These are phyloP conservation scores for Lemur catta DNA, from an alignment of 2,797 vertebrate species.

Conservation along the genomic window DNA sequence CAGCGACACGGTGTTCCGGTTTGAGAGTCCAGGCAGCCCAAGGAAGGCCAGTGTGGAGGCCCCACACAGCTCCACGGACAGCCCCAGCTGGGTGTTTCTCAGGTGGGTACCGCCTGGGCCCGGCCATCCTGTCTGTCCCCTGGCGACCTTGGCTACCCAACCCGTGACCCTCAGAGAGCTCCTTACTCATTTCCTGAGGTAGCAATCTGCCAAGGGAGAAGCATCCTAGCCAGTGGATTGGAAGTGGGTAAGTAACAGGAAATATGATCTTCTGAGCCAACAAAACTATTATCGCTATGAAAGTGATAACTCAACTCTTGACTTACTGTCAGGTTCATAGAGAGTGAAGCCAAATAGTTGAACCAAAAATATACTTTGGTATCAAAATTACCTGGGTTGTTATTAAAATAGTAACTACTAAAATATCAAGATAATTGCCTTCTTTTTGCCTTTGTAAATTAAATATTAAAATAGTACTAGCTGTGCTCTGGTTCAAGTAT, in stretches of 20 bases:
- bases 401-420: not conserved
- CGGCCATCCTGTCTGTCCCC: rapidly evolving
- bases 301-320: not conserved
- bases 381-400: not conserved
- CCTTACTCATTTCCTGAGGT: not conserved
- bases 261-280: not conserved
- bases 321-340: not conserved
- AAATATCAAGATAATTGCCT: not conserved
- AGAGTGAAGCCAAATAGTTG: not conserved
- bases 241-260: not conserved
- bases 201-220: not conserved
- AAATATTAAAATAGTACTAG: not conserved
- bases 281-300: not conserved
- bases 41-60: not conserved
- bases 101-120: constrained; percentile 79
- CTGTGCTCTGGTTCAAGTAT: not conserved
- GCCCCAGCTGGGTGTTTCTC: constrained; percentile 76
- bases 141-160: rapidly evolving
- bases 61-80: constrained; percentile 71
- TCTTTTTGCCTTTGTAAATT: not conserved
- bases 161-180: not conserved
- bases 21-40: constrained; percentile 60
- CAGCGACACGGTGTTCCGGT: constrained; percentile 69
- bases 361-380: not conserved
- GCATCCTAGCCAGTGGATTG: not conserved